These are phyloP conservation scores for Girardinichthys multiradiatus DNA, from an alignment of 2,113 vertebrate species.

Conservation along the genomic window DNA sequence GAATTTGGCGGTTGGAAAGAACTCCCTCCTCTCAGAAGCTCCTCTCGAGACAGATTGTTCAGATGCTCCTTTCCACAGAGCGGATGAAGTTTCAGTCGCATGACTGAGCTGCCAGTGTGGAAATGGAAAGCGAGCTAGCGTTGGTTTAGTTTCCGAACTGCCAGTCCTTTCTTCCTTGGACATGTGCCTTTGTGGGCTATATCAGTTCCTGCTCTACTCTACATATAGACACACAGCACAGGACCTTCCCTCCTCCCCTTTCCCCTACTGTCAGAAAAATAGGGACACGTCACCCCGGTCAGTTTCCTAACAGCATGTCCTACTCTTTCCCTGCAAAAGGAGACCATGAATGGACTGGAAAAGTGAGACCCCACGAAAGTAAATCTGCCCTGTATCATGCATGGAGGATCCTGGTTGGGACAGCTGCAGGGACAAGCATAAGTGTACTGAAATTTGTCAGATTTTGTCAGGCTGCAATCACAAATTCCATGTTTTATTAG, in stretches of 20 bases:
- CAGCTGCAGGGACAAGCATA: background rate
- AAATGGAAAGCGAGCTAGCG: conserved; percentile 57
- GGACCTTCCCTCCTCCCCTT: conserved; percentile 12
- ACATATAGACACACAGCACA: conserved; percentile 48
- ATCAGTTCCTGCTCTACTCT: conserved; percentile 52
- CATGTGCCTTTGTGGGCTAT: conserved; percentile 54
- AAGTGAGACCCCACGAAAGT: conserved; percentile 61
- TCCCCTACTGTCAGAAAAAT: conserved; percentile 23
- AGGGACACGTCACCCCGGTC: conserved; percentile 45
- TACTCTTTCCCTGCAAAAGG: conserved; percentile 71
- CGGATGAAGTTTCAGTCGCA: conserved; percentile 80
- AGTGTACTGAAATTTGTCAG: too few species aligned
- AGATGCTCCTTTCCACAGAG: conserved; percentile 38
- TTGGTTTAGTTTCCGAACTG: conserved; percentile 36
- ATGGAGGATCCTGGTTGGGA: conserved; percentile 31
- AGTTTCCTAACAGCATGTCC: conserved; percentile 68
- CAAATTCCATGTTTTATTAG: too few species aligned
- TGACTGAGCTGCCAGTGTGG: conserved; percentile 66
- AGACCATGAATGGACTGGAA: conserved; percentile 86
- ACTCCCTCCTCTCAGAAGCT: conserved; percentile 7
- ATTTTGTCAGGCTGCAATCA: too few species aligned
- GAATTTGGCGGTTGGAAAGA: conserved; percentile 1
- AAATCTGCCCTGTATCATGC: conserved; percentile 11
- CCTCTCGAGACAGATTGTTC: conserved; percentile 42
- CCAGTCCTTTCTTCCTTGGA: conserved; percentile 39